Conservation (phyloP, 1,140 invertebrate genomes). For the Drosophila seguyi region DNA sequence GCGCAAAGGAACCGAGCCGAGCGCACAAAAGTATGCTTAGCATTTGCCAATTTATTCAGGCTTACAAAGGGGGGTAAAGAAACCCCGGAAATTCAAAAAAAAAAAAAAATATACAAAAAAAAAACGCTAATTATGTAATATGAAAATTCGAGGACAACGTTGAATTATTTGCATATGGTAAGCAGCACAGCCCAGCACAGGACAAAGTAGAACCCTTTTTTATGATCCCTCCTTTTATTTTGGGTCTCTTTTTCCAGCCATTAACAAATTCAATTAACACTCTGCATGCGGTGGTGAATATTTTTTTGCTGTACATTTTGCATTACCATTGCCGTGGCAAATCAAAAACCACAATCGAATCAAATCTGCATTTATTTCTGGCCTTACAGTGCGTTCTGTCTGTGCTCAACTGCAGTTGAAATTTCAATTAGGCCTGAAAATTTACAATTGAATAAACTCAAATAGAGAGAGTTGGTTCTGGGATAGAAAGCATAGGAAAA, state of each 20-base stretch:
- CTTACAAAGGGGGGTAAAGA: conserved; percentile 32
- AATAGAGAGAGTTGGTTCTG: background rate
- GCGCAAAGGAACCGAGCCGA: conserved; percentile 57
- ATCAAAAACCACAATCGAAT: conserved; percentile 27
- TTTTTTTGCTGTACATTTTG: conserved; percentile 1
- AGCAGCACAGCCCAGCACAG: conserved; percentile 36
- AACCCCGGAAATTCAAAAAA: conserved; percentile 32
- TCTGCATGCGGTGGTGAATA: conserved; percentile 46
- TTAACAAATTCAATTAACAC: conserved; percentile 77
- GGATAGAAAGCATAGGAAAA: conserved; percentile 1
- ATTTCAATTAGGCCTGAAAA: conserved; percentile 34
- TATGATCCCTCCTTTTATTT: conserved; percentile 15
- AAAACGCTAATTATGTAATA: conserved; percentile 80
- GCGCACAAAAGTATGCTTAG: conserved; percentile 74
- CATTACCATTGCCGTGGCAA: conserved; percentile 9
- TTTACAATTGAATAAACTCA: conserved; percentile 39
- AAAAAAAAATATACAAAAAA: conserved; percentile 3
- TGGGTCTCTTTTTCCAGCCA: conserved; percentile 39
- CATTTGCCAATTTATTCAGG: conserved; percentile 80
- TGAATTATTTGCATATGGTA: conserved; percentile 80
- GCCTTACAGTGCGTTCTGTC: background rate
- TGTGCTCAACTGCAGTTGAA: conserved; percentile 36
- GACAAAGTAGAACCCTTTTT: conserved; percentile 54
- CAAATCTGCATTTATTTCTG: conserved; percentile 14
- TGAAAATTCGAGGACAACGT: conserved; percentile 77